phyloP scores from a whole-genome alignment of 2,888 invertebrate genomes.

The Amiota communis region DNA sequence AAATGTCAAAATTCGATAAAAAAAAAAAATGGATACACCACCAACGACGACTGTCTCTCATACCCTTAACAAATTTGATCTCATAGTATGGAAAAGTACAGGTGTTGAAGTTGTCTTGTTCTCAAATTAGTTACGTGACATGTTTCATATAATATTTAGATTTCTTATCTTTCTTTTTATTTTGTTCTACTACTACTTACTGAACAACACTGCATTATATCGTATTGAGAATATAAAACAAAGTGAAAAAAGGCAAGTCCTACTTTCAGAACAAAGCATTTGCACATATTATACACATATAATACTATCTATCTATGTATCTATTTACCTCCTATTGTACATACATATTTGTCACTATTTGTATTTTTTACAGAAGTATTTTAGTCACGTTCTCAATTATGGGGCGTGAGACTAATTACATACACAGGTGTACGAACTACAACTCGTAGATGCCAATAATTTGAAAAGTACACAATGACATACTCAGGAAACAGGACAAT shows the following conservation, averaged over 20 bases:
- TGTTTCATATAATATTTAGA: slow-evolving; percentile 26
- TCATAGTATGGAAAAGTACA: not conserved
- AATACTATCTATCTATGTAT: not conserved
- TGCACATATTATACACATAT: too few relatives aligned
- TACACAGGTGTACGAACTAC: slow-evolving; percentile 17
- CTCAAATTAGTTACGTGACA: slow-evolving; percentile 32
- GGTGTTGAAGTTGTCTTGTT: slow-evolving; percentile 10
- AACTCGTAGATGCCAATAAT: slow-evolving; percentile 1
- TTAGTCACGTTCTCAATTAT: slow-evolving; percentile 57
- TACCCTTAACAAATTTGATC: not conserved
- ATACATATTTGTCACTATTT: not conserved
- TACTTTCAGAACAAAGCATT: too few relatives aligned
- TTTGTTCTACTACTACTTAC: slow-evolving; percentile 5
- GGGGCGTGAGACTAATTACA: slow-evolving; percentile 32
- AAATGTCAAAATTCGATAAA: not conserved
- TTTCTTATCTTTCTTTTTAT: slow-evolving; percentile 10
- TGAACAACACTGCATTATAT: not conserved
- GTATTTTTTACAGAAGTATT: not conserved
- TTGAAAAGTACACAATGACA: not conserved
- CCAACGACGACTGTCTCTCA: not conserved
- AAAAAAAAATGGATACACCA: not conserved
- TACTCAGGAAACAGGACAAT: not conserved
- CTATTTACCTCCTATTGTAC: slow-evolving; percentile 1
- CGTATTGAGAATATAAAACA: too few relatives aligned
- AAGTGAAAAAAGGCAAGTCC: too few relatives aligned